phyloP scores from a whole-genome alignment of 2,888 invertebrate species.

The Cheilosia soror region DNA sequence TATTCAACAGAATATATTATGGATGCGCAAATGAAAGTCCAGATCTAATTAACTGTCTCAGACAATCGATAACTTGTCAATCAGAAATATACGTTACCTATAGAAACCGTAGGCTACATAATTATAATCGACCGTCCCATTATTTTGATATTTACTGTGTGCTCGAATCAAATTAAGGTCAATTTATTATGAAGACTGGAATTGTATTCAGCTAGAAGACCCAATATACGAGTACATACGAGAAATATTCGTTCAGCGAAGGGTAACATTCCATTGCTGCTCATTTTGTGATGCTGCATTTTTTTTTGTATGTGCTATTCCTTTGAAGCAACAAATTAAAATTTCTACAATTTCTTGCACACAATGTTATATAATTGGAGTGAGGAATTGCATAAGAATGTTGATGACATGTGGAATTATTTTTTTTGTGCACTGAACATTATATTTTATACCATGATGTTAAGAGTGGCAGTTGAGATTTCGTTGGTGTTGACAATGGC shows the following conservation, averaged over 20 bases:
- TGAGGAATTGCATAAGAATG: constrained; percentile 36
- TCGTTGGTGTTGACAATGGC: constrained; percentile 42
- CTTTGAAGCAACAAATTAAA: constrained; percentile 43
- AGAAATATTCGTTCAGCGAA: neutral
- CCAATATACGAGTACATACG: neutral
- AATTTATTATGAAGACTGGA: neutral
- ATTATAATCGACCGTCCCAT: neutral
- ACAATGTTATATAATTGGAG: constrained; percentile 30
- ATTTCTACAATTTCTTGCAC: constrained; percentile 40
- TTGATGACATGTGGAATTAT: constrained; percentile 55
- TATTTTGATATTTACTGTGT: too few species aligned
- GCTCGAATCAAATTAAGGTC: constrained; percentile 5
- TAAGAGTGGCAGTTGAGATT: constrained; percentile 56
- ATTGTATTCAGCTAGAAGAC: neutral
- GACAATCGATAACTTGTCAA: neutral
- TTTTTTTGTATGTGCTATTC: neutral
- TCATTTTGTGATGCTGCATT: neutral
- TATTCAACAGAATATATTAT: too few species aligned
- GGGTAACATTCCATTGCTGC: neutral
- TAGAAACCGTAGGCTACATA: neutral
- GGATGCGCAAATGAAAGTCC: too few species aligned
- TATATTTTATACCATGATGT: constrained; percentile 11
- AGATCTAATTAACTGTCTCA: too few species aligned
- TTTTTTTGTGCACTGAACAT: constrained; percentile 35
- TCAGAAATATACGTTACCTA: neutral